phyloP scores from a whole-genome alignment of 2,888 invertebrate species.

The Dascillus cervinus region DNA sequence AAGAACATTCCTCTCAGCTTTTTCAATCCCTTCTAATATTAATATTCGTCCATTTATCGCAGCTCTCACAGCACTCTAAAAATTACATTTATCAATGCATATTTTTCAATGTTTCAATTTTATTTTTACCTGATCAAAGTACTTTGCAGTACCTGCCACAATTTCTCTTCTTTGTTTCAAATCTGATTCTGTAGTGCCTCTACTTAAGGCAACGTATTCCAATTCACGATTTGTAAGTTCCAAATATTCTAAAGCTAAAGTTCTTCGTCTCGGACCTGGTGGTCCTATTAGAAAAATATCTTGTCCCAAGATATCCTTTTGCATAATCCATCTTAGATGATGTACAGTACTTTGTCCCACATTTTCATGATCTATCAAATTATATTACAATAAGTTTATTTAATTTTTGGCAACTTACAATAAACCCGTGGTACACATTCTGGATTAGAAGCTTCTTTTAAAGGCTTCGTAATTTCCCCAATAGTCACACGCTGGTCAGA shows the following conservation, averaged over 20 bases:
- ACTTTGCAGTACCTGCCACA: constrained; percentile 75
- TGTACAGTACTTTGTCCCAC: constrained; percentile 65
- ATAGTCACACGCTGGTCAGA: constrained; percentile 58
- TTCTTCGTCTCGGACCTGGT: constrained; percentile 76
- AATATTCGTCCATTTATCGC: constrained; percentile 83
- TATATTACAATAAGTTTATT: background rate
- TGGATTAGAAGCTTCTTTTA: constrained; percentile 56
- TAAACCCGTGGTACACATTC: constrained; percentile 82
- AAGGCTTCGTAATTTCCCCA: constrained; percentile 62
- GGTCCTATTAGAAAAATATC: constrained; percentile 92
- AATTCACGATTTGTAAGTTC: constrained; percentile 84
- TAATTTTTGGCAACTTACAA: constrained; percentile 50
- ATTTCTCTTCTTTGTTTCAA: constrained; percentile 94
- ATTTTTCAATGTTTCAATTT: background rate
- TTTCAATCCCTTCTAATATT: constrained; percentile 92
- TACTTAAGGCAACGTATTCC: constrained; percentile 87
- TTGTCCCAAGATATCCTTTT: constrained; percentile 87
- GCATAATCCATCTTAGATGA: constrained; percentile 92
- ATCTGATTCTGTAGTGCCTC: constrained; percentile 96
- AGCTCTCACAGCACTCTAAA: constrained; percentile 85
- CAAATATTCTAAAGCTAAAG: constrained; percentile 79
- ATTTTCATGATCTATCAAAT: constrained; percentile 46
- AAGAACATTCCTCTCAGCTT: constrained; percentile 93
- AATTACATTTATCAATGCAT: constrained; percentile 3
- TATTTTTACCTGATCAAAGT: constrained; percentile 76